Evolutionary conservation across 2,888 invertebrate species (phyloP).

Genomic region (Pristionchus japonicus): DNA sequence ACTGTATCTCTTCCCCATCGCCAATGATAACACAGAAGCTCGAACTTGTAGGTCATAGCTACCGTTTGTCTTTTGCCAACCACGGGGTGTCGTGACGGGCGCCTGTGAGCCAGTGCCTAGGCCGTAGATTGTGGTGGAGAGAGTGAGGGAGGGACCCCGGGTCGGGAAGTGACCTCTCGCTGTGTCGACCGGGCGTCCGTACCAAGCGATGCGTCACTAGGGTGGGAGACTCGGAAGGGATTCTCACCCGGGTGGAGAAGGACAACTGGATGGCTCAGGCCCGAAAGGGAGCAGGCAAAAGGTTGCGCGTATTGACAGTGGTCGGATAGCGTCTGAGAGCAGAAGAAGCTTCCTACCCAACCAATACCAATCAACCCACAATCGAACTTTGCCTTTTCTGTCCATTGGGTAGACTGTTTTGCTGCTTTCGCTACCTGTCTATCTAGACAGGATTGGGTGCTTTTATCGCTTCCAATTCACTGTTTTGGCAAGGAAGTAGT

Average conservation of each 20-base stretch:
- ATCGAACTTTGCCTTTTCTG: not conserved
- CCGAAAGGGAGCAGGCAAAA: too few relatives aligned
- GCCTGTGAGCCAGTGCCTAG: not conserved
- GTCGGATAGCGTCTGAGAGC: too few relatives aligned
- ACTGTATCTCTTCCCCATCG: not conserved
- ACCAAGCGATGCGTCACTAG: not conserved
- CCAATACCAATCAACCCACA: not conserved
- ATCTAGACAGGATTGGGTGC: not conserved
- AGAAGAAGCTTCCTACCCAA: not conserved
- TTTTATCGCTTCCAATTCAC: not conserved
- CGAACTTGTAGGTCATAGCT: not conserved
- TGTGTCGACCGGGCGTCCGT: not conserved
- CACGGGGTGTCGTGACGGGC: not conserved
- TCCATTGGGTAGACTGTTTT: not conserved
- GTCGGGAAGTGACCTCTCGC: not conserved
- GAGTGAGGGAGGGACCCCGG: not conserved
- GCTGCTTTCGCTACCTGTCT: not conserved
- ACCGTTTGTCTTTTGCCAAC: not conserved
- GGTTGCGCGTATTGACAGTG: too few relatives aligned
- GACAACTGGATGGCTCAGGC: not conserved
- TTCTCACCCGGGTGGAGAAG: not conserved
- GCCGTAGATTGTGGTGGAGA: not conserved
- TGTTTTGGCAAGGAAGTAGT: not conserved
- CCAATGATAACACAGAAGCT: not conserved
- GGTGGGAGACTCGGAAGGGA: not conserved